Percentiles rank a stretch among this genome's conserved stretches.
Evolutionary conservation across 2,113 vertebrate genomes (phyloP).

Genomic region (Toxostoma redivivum): DNA sequence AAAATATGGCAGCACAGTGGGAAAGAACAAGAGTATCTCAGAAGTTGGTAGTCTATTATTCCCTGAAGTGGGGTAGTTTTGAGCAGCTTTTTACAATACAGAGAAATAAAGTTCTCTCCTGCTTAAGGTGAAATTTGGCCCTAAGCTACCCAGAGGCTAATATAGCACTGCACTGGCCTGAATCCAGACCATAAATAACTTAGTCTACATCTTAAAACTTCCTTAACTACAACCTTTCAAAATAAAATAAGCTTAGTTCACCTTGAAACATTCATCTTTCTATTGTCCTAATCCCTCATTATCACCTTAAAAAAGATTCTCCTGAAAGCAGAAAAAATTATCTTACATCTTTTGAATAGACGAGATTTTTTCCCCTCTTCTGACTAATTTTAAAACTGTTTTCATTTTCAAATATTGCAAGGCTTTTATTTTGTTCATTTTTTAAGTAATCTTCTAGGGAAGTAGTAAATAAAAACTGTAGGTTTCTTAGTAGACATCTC

Average conservation of each 20-base stretch:
- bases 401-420: not conserved
- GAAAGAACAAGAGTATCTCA: not conserved
- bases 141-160: not conserved
- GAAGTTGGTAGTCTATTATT: not conserved
- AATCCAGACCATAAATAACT: not conserved
- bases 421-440: not conserved
- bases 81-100: not conserved
- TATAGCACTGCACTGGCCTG: not conserved
- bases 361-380: not conserved
- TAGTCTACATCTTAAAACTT: not conserved
- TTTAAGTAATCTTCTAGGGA: not conserved
- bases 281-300: not conserved
- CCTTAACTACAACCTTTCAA: not conserved
- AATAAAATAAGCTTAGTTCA: not conserved
- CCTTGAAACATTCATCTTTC: not conserved
- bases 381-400: not conserved
- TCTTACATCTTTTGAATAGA: not conserved
- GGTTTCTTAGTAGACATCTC: not conserved
- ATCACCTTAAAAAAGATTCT: not conserved
- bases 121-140: not conserved
- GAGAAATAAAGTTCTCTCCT: not conserved
- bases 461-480: slow-evolving; percentile 1
- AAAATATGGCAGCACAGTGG: not conserved
- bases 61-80: not conserved
- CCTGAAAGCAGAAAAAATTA: not conserved